These are phyloP conservation scores for Rotaria sp. DNA, from an alignment of 2,888 invertebrate genomes.

Conservation along the genomic window DNA sequence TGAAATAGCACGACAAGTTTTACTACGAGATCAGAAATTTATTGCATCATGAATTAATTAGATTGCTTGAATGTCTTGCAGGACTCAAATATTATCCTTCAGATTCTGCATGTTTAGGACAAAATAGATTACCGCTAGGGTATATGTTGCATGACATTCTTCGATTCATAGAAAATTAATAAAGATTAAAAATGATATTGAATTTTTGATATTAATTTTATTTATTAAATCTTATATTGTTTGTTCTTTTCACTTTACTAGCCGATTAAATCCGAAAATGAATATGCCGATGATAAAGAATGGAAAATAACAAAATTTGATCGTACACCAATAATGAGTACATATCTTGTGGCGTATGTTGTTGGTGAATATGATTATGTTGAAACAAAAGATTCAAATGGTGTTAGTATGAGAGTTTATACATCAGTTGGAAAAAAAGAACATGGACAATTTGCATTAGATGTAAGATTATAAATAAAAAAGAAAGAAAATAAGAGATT, in stretches of 20 bases:
- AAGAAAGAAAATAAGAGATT: too few species aligned
- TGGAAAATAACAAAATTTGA: slow-evolving; percentile 66
- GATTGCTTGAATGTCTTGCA: too few species aligned
- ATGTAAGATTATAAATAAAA: slow-evolving; percentile 59
- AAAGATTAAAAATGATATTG: too few species aligned
- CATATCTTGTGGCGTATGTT: slow-evolving; percentile 84
- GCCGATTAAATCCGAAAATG: slow-evolving; percentile 49
- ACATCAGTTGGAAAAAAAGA: slow-evolving; percentile 78
- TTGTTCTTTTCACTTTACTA: slow-evolving; percentile 36
- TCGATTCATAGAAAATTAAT: too few species aligned
- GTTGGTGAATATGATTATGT: slow-evolving; percentile 90
- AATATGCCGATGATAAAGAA: slow-evolving; percentile 48
- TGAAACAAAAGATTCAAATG: slow-evolving; percentile 74
- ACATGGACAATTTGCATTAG: slow-evolving; percentile 81
- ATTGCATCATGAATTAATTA: too few species aligned
- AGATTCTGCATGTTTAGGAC: too few species aligned
- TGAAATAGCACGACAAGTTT: too few species aligned
- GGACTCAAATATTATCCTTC: too few species aligned
- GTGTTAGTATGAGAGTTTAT: slow-evolving; percentile 62
- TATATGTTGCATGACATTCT: too few species aligned
- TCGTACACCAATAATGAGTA: slow-evolving; percentile 84
- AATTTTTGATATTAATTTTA: neutral
- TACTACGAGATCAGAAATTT: too few species aligned
- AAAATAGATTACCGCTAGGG: too few species aligned
- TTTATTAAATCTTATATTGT: neutral